These are phyloP conservation scores for Emydocephalus ijimae DNA, from an alignment of 2,113 vertebrate species.

Conservation along the genomic window DNA sequence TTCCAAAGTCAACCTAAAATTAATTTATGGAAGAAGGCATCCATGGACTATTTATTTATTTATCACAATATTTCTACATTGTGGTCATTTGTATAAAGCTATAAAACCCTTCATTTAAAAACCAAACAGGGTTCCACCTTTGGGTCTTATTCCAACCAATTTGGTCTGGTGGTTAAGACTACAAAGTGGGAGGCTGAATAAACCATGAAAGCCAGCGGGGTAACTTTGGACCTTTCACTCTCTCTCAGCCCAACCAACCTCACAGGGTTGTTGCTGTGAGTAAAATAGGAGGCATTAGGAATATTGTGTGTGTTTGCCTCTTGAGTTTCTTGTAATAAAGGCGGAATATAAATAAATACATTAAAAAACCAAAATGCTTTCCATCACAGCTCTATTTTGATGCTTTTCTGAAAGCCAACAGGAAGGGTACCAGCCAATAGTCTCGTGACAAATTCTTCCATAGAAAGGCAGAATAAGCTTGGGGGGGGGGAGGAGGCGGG, in stretches of 20 bases:
- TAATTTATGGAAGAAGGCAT: background rate
- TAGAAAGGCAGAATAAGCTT: background rate
- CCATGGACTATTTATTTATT: background rate
- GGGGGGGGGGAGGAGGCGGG: no score
- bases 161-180: background rate
- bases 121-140: background rate
- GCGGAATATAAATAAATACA: background rate
- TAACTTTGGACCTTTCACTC: background rate
- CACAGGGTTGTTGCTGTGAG: background rate
- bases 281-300: background rate
- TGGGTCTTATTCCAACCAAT: background rate
- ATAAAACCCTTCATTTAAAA: background rate
- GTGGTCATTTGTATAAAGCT: background rate
- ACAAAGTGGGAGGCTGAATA: background rate
- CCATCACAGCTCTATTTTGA: background rate
- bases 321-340: background rate
- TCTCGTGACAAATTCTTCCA: background rate
- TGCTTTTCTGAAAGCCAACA: background rate
- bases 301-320: background rate
- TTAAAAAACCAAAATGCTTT: background rate
- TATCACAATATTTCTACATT: background rate
- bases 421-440: background rate
- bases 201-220: background rate
- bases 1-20: slow-evolving; percentile 9
- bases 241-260: background rate